phyloP scores from a whole-genome alignment of 2,888 invertebrate genomes.

The Aleiodes testaceus region DNA sequence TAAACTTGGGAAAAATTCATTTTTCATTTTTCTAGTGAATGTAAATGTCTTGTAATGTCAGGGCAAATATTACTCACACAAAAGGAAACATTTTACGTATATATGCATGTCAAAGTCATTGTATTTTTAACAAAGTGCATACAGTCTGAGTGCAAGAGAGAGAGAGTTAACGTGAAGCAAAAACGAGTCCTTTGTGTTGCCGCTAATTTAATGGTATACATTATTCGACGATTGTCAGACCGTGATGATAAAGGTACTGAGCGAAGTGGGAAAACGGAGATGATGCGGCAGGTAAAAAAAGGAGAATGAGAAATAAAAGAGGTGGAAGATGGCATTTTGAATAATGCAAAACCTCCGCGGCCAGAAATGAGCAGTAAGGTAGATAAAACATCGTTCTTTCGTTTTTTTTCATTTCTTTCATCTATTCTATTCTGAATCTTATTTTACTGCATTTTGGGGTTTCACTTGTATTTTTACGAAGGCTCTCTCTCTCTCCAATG shows the following conservation, averaged over 20 bases:
- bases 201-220: slow-evolving; percentile 37
- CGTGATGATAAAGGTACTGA: slow-evolving; percentile 21
- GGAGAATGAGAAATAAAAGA: slow-evolving; percentile 16
- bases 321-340: slow-evolving; percentile 38
- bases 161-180: not conserved
- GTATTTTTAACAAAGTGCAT: slow-evolving; percentile 20
- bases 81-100: slow-evolving; percentile 8
- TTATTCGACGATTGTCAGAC: slow-evolving; percentile 36
- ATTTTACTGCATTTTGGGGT: slow-evolving; percentile 27
- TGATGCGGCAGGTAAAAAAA: slow-evolving; percentile 14
- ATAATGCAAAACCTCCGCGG: slow-evolving; percentile 39
- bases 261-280: slow-evolving; percentile 6
- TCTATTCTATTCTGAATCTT: slow-evolving; percentile 26
- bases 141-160: not conserved
- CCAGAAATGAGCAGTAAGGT: slow-evolving; percentile 39
- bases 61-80: slow-evolving; percentile 11
- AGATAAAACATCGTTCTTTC: slow-evolving; percentile 31
- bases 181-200: slow-evolving; percentile 30
- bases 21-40: not conserved
- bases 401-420: slow-evolving; percentile 3
- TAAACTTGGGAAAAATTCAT: slow-evolving; percentile 9
- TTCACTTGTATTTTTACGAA: not conserved
- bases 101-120: slow-evolving; percentile 35
- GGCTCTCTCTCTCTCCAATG: not conserved
- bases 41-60: slow-evolving; percentile 11